A percentile compares a stretch with the other conserved stretches of the same genome.
These are phyloP conservation scores for Pampusana beccarii DNA, from an alignment of 2,113 vertebrate species.

Conservation along the genomic window DNA sequence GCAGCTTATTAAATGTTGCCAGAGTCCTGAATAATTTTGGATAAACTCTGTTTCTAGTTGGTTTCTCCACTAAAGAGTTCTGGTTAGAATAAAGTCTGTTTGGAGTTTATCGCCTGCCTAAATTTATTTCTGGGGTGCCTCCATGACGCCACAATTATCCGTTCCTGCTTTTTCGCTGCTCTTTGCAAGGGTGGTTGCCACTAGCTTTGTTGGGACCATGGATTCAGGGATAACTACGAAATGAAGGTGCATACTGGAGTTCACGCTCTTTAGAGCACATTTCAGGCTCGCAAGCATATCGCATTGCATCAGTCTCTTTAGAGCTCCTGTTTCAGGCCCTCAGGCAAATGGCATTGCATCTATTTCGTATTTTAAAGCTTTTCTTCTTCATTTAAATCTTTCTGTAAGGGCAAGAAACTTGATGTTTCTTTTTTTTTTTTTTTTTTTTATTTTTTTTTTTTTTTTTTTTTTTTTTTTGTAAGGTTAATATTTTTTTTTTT, in stretches of 20 bases:
- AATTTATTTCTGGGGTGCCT: no score
- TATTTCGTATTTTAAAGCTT: background rate
- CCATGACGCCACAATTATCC: background rate
- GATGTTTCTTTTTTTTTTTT: background rate
- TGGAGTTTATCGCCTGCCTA: no score
- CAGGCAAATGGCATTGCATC: background rate
- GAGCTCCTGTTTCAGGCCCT: slow-evolving; percentile 12
- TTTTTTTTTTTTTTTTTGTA: no score
- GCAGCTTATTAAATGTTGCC: no score
- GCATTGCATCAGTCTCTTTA: background rate
- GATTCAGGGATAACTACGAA: background rate
- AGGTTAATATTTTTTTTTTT: slow-evolving; percentile 14
- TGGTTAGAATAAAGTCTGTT: no score
- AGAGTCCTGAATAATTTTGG: no score
- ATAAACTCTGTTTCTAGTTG: no score
- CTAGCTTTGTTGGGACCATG: background rate
- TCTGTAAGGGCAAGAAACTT: background rate
- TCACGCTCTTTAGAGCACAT: background rate
- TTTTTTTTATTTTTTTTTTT: no score
- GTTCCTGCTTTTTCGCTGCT: background rate
- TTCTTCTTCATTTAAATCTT: background rate
- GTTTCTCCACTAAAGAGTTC: no score
- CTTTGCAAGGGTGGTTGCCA: background rate
- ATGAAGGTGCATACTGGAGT: background rate
- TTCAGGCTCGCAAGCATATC: background rate